phyloP scores from a whole-genome alignment of 2,113 vertebrate species.

The Alethe castanea region DNA sequence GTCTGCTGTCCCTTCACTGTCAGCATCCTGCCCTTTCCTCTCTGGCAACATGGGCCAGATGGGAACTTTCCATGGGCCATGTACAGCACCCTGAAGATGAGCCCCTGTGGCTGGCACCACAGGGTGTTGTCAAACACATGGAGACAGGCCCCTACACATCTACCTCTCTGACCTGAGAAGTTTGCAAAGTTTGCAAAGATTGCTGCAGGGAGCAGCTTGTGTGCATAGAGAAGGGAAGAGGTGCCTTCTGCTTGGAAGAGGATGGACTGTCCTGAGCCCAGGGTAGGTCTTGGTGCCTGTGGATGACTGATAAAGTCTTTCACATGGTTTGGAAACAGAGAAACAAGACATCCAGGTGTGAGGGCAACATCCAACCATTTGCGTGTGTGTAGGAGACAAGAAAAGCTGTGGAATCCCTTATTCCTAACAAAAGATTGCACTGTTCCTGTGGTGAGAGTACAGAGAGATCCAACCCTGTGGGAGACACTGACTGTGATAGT shows the following conservation, averaged over 20 bases:
- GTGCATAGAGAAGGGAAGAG: rapidly evolving
- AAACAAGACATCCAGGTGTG: not conserved
- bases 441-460: not conserved
- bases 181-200: not conserved
- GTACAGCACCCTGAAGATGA: not conserved
- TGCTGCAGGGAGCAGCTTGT: not conserved
- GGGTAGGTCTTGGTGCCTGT: not conserved
- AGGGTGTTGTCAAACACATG: not conserved
- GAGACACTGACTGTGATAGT: not conserved
- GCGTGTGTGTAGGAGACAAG: not conserved
- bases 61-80: not conserved
- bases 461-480: not conserved
- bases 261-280: not conserved
- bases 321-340: not conserved
- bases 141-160: rapidly evolving
- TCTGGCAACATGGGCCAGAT: not conserved
- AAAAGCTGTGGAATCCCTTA: not conserved
- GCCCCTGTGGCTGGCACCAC: not conserved
- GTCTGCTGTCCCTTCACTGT: not conserved
- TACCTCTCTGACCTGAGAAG: not conserved
- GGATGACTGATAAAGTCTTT: not conserved
- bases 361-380: not conserved
- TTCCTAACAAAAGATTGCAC: not conserved
- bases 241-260: not conserved
- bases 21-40: not conserved